A percentile compares a stretch with the other conserved stretches of the same genome.
Evolutionary conservation across 2,113 vertebrate species (phyloP).

Genomic region (Nicator chloris): DNA sequence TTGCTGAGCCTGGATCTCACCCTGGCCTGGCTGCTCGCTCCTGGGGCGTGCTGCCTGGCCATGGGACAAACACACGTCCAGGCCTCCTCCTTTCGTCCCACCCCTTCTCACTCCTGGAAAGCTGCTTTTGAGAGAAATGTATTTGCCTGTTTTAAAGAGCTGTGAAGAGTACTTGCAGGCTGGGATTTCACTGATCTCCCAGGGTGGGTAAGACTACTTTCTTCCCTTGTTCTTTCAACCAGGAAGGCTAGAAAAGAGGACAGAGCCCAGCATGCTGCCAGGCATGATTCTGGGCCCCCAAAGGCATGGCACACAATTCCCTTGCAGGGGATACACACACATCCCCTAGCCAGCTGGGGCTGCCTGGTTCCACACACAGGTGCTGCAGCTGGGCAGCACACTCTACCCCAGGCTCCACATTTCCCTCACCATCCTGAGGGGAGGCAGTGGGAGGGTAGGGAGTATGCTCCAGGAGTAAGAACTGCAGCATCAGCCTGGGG

Average conservation of each 20-base stretch:
- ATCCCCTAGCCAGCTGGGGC: neutral
- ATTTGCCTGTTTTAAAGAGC: neutral
- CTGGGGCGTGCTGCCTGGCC: neutral
- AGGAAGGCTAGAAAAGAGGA: neutral
- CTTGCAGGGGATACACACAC: neutral
- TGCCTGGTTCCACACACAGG: neutral
- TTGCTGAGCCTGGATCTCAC: neutral
- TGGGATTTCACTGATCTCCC: neutral
- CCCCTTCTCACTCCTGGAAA: neutral
- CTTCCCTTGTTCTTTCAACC: neutral
- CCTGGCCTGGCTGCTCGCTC: neutral
- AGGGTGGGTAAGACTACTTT: neutral
- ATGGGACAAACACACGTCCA: neutral
- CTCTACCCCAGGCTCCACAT: neutral
- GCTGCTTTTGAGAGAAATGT: neutral
- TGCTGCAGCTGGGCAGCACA: neutral
- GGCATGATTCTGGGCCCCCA: neutral
- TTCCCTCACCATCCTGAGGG: fast-evolving
- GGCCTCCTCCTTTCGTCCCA: neutral
- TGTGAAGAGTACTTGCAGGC: neutral
- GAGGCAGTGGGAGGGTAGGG: neutral
- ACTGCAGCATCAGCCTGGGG: neutral
- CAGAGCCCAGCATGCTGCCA: neutral
- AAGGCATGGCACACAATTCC: neutral
- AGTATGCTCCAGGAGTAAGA: neutral